phyloP scores from a whole-genome alignment of 2,888 invertebrate species.

The Caenorhabditis panamensis region DNA sequence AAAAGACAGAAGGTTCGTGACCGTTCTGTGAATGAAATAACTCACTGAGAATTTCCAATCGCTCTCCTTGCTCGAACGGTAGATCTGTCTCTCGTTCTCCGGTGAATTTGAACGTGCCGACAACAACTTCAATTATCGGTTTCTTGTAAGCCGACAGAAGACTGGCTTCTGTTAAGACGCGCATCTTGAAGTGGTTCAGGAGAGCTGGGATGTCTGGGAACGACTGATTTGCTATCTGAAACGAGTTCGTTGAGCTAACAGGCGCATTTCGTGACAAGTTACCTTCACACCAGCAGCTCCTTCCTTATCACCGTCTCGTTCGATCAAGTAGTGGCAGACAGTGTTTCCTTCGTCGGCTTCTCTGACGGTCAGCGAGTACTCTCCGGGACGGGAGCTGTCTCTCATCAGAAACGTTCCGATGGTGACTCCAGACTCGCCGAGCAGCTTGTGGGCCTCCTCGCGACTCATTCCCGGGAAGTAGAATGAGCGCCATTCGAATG shows the following conservation, averaged over 20 bases:
- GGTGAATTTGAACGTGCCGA: constrained; percentile 64
- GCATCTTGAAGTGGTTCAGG: constrained; percentile 93
- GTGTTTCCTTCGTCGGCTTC: constrained; percentile 56
- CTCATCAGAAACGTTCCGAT: constrained; percentile 77
- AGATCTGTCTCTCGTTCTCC: constrained; percentile 93
- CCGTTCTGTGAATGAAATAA: not conserved
- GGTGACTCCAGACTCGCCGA: constrained; percentile 40
- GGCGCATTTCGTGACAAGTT: too few species aligned
- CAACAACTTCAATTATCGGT: constrained; percentile 64
- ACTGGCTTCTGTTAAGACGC: constrained; percentile 96
- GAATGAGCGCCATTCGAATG: constrained; percentile 75
- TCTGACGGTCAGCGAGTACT: constrained; percentile 76
- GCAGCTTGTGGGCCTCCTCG: constrained; percentile 73
- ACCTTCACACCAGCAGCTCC: constrained; percentile 63
- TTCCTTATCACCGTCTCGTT: constrained; percentile 67
- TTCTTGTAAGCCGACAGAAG: constrained; percentile 87
- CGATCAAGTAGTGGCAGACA: constrained; percentile 76
- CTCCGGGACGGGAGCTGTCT: constrained; percentile 70
- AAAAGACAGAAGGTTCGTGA: constrained; percentile 1
- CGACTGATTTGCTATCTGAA: constrained; percentile 91
- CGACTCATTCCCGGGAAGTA: constrained; percentile 72
- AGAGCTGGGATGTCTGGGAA: constrained; percentile 93
- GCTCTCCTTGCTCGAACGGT: constrained; percentile 94
- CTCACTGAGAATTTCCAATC: constrained; percentile 90
- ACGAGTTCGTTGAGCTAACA: not conserved